phyloP scores from a whole-genome alignment of 2,113 vertebrate species.

The Bambusicola thoracicus region DNA sequence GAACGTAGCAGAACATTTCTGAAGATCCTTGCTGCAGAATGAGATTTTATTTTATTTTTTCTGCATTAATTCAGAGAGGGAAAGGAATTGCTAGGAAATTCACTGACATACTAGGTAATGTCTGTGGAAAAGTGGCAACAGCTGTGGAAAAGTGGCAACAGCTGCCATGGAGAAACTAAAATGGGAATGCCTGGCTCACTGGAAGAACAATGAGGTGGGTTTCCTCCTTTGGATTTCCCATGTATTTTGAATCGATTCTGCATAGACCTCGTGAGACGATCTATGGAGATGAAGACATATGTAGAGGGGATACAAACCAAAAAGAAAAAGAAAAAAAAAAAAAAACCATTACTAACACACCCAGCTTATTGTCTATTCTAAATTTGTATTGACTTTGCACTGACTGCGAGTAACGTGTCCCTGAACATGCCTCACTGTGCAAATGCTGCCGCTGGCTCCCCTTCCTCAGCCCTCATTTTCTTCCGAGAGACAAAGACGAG shows the following conservation, averaged over 20 bases:
- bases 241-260: background rate
- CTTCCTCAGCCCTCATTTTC: too few species aligned
- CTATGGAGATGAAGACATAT: background rate
- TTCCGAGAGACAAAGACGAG: background rate
- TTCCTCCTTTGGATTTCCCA: background rate
- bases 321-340: too few species aligned
- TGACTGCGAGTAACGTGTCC: background rate
- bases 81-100: background rate
- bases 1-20: conserved; percentile 51
- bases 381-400: background rate
- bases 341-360: background rate
- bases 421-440: background rate
- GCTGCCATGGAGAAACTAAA: background rate
- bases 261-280: background rate
- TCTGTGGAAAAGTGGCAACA: background rate
- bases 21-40: conserved; percentile 54
- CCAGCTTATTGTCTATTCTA: background rate
- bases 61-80: background rate
- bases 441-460: background rate
- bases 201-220: background rate
- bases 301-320: background rate
- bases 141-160: background rate
- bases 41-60: background rate
- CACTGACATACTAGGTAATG: background rate
- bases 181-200: background rate